These are phyloP conservation scores for Protonemura montana DNA, from an alignment of 2,888 invertebrate genomes.

Conservation along the genomic window DNA sequence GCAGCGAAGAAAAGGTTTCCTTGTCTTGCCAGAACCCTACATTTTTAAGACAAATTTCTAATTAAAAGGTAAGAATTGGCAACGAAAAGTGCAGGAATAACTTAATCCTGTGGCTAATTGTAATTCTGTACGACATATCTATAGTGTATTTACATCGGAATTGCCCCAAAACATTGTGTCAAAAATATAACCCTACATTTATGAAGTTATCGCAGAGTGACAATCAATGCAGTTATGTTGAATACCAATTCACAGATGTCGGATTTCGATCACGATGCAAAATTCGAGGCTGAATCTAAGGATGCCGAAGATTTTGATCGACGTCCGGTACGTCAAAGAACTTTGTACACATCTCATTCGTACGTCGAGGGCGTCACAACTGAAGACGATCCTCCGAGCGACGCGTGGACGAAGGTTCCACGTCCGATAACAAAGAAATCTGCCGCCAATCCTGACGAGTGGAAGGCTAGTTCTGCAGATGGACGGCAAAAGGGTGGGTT, in stretches of 20 bases:
- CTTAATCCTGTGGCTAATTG: background rate
- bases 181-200: background rate
- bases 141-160: background rate
- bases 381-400: background rate
- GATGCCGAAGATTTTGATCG: background rate
- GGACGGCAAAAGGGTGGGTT: background rate
- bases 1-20: background rate
- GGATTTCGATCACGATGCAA: background rate
- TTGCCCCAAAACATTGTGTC: background rate
- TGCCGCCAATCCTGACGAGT: background rate
- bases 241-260: background rate
- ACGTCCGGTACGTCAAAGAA: background rate
- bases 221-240: background rate
- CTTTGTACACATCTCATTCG: slow-evolving; percentile 27
- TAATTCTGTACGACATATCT: background rate
- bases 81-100: background rate
- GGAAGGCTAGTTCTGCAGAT: background rate
- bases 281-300: background rate
- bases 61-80: background rate
- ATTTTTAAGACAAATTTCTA: background rate
- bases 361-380: background rate
- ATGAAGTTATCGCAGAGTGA: background rate
- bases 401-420: background rate
- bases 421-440: background rate
- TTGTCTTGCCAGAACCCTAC: background rate